These are phyloP conservation scores for Pachycephala philippinensis DNA, from an alignment of 2,113 vertebrate genomes.

Conservation along the genomic window DNA sequence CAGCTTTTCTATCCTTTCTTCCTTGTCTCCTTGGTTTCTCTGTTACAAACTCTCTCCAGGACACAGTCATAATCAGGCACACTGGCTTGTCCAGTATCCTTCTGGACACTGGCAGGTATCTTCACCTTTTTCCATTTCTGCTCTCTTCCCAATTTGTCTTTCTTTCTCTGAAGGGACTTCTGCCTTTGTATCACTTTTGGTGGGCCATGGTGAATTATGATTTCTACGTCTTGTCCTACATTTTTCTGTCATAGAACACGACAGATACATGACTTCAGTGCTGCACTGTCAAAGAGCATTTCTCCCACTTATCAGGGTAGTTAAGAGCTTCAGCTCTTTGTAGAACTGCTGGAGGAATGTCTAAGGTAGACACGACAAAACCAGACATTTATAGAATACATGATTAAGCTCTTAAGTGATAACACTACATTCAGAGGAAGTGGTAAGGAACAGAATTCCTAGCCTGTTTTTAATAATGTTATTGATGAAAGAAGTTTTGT, in stretches of 20 bases:
- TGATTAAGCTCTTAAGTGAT: neutral
- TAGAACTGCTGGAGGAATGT: neutral
- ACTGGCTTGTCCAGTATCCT: neutral
- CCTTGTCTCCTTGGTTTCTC: neutral
- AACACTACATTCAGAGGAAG: neutral
- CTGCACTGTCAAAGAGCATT: neutral
- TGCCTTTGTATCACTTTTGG: neutral
- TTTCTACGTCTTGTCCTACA: neutral
- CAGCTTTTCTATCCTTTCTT: neutral
- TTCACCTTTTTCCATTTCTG: neutral
- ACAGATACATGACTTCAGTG: neutral
- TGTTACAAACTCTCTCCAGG: neutral
- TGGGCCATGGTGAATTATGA: neutral
- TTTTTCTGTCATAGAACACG: neutral
- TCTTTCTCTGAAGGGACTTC: neutral
- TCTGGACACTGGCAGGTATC: neutral
- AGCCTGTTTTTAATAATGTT: neutral
- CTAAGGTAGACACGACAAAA: neutral
- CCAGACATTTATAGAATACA: neutral
- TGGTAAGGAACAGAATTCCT: neutral
- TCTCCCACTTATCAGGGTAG: neutral
- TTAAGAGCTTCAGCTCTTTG: neutral
- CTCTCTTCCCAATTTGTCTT: neutral
- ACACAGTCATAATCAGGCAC: neutral
- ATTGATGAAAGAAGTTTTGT: neutral